Evolutionary conservation across 2,797 vertebrate genomes (phyloP).

Genomic region (Acestrorhynchus altus): DNA sequence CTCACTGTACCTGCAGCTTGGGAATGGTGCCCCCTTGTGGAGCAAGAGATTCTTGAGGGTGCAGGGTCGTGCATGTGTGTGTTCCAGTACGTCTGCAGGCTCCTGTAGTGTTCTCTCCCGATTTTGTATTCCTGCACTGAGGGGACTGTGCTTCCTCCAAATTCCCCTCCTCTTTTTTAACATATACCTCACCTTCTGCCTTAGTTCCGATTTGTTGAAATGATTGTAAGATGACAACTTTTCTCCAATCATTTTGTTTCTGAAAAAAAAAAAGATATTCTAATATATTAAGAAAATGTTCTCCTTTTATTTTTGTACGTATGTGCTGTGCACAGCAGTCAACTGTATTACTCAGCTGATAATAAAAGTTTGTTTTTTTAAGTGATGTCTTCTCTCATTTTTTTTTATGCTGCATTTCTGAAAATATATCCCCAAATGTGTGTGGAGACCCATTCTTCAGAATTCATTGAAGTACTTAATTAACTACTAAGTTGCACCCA

Average conservation of each 20-base stretch:
- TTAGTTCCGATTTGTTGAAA: constrained; percentile 83
- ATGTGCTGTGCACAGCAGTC: constrained; percentile 97
- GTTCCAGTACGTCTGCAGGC: constrained; percentile 46
- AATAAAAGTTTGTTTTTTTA: constrained; percentile 88
- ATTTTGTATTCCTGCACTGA: constrained; percentile 85
- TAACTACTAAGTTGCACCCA: too few species aligned
- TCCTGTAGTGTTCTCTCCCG: constrained; percentile 70
- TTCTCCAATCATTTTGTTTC: constrained; percentile 85
- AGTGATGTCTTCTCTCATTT: constrained; percentile 41
- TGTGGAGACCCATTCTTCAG: too few species aligned
- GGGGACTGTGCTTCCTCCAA: constrained; percentile 80
- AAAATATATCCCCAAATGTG: too few species aligned
- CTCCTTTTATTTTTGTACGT: constrained; percentile 93
- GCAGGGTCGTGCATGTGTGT: constrained; percentile 49
- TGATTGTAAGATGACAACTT: constrained; percentile 86
- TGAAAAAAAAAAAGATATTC: constrained; percentile 69
- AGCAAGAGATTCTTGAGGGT: constrained; percentile 23
- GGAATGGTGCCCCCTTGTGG: constrained; percentile 36
- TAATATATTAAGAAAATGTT: constrained; percentile 87
- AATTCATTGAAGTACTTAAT: too few species aligned
- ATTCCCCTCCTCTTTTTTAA: constrained; percentile 73
- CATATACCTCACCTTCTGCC: constrained; percentile 90
- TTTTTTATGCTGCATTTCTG: too few species aligned
- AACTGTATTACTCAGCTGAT: constrained; percentile 86
- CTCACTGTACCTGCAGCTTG: constrained; percentile 35